phyloP scores from a whole-genome alignment of 2,888 invertebrate species.

The Branchinecta sandiegonensis region DNA sequence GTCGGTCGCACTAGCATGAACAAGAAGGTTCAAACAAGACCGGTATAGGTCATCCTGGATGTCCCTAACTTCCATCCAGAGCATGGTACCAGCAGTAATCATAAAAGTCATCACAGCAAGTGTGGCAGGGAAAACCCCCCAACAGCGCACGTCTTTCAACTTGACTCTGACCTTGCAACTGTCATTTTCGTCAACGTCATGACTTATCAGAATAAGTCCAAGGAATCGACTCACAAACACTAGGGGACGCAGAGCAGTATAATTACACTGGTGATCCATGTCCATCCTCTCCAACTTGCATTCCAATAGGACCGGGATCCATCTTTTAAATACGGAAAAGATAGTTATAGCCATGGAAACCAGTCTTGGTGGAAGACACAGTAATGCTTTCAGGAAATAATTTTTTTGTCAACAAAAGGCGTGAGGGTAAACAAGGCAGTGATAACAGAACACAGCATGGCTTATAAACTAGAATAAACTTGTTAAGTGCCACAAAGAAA shows the following conservation, averaged over 20 bases:
- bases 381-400: no score
- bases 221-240: neutral
- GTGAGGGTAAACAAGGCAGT: no score
- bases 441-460: no score
- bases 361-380: no score
- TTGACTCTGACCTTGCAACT: conserved; percentile 1
- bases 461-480: no score
- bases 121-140: neutral
- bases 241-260: neutral
- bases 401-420: no score
- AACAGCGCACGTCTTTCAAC: neutral
- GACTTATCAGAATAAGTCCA: neutral
- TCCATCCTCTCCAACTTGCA: no score
- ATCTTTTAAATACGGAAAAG: no score
- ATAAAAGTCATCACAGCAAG: neutral
- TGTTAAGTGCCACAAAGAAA: no score
- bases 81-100: neutral
- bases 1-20: neutral
- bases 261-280: neutral
- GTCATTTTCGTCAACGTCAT: neutral
- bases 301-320: no score
- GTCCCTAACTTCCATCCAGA: neutral
- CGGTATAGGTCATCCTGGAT: neutral
- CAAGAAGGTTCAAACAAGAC: neutral
- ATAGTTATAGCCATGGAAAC: no score